phyloP scores from a whole-genome alignment of 2,113 vertebrate genomes.

The Hydrochoerus hydrochaeris region DNA sequence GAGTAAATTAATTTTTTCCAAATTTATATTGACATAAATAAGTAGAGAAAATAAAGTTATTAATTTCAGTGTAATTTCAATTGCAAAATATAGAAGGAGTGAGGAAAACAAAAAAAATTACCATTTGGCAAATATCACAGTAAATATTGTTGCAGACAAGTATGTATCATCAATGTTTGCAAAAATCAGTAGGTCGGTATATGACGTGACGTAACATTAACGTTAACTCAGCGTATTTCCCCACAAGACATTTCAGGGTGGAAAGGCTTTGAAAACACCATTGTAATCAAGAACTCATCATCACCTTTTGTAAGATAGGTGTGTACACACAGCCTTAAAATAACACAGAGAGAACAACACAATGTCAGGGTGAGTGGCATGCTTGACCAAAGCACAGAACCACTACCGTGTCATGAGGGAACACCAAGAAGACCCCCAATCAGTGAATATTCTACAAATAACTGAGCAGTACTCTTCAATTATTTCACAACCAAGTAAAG shows the following conservation, averaged over 20 bases:
- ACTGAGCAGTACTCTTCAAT: neutral
- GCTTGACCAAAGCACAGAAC: neutral
- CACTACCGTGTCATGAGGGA: neutral
- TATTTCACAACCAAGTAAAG: neutral
- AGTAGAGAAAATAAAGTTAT: neutral
- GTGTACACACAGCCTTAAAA: fast-evolving
- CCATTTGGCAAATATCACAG: neutral
- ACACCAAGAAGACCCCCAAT: neutral
- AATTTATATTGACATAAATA: neutral
- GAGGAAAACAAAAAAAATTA: neutral
- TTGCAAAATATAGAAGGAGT: neutral
- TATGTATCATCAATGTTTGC: neutral
- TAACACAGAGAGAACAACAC: neutral
- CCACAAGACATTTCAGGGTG: neutral
- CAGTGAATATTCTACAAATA: neutral
- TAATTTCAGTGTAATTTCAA: neutral
- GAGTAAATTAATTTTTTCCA: neutral
- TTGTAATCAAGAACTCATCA: neutral
- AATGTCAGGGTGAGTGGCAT: too few relatives aligned
- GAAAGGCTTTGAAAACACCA: neutral
- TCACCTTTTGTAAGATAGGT: too few relatives aligned
- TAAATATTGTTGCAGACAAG: neutral
- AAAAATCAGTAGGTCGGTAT: neutral
- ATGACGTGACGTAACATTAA: neutral
- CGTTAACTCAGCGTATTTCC: neutral